Percentiles rank a stretch among this genome's conserved stretches.
Evolutionary conservation across 2,888 invertebrate genomes (phyloP).

Genomic region (Zhengitettix transpicula): DNA sequence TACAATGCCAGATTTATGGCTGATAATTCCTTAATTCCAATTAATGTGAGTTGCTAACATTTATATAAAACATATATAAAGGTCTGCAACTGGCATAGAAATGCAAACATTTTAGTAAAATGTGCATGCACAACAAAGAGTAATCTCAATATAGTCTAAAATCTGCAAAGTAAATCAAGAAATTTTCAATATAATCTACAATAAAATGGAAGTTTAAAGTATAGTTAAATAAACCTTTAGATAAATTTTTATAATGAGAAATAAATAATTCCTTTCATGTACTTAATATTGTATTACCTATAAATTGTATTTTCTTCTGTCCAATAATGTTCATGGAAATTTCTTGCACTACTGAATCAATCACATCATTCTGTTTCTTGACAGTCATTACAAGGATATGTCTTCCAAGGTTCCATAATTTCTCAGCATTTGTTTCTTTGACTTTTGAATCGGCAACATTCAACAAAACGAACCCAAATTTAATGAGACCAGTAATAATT

Average conservation of each 20-base stretch:
- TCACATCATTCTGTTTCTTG: slow-evolving; percentile 29
- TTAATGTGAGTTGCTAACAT: too few relatives aligned
- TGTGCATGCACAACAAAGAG: neutral
- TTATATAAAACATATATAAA: too few relatives aligned
- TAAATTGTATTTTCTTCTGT: neutral
- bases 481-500: slow-evolving; percentile 33
- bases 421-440: slow-evolving; percentile 22
- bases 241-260: too few relatives aligned
- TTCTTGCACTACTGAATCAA: slow-evolving; percentile 4
- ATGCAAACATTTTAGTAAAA: too few relatives aligned
- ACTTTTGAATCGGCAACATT: slow-evolving; percentile 23
- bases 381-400: slow-evolving; percentile 40
- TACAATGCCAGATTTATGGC: too few relatives aligned
- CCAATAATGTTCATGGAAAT: slow-evolving; percentile 1
- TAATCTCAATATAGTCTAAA: neutral
- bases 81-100: too few relatives aligned
- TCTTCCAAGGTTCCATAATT: slow-evolving; percentile 33
- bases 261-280: too few relatives aligned
- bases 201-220: too few relatives aligned
- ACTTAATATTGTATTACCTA: neutral
- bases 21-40: too few relatives aligned
- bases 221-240: too few relatives aligned
- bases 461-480: slow-evolving; percentile 31
- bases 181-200: neutral
- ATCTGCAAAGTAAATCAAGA: neutral